Evolutionary conservation across 2,888 invertebrate species (phyloP), one percentile per base, ranked within the genome.

Genomic region (Uropetala carovei): DNA sequence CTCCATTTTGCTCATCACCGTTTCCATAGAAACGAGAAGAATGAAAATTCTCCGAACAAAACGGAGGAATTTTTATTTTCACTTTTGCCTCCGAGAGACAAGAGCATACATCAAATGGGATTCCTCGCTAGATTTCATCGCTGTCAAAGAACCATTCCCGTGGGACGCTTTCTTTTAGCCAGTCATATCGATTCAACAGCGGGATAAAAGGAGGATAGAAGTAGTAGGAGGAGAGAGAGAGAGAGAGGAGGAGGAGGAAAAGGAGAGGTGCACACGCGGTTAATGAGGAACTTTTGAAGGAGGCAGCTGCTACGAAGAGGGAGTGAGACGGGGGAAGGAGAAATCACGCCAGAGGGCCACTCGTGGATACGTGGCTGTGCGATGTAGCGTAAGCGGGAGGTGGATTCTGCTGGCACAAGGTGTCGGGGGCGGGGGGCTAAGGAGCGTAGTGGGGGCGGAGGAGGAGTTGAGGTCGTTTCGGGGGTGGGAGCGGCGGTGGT

Each of bases 241-340:
- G 22, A 75, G 75, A 22, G 43, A 9, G 57, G 11, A 43, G 83
- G 57, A 56, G 83, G 57, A 57, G 43, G 18, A 11, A 57, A 83
- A 57, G 57, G n/a, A 7, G 82, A 82, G 82, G 68, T 75, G 75
- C 75, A 75, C 75, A 75, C 75, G 18, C 75, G 16, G 75, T 75
- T 75, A 75, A 75, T 75, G 75, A 75, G 75, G 75, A 75, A 75
- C 75, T 75, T 75, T 75, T 75, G 75, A 75, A 43, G 75, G 27
- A 68, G 68, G 18, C n/a, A 68, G 75, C 27, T 27, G 43, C 43
- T 1, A 43, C 5, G 43, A 5, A 43, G 43, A 22, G 75, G 22
- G n/a, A n/a, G n/a, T n/a, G n/a, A n/a, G n/a, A n/a, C n/a, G n/a
- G 75, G 22, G 27, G 27, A n/a, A 75, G 75, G 75, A 27, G 75